phyloP scores from a whole-genome alignment of 2,888 invertebrate genomes.

The Pogonocherus hispidulus region DNA sequence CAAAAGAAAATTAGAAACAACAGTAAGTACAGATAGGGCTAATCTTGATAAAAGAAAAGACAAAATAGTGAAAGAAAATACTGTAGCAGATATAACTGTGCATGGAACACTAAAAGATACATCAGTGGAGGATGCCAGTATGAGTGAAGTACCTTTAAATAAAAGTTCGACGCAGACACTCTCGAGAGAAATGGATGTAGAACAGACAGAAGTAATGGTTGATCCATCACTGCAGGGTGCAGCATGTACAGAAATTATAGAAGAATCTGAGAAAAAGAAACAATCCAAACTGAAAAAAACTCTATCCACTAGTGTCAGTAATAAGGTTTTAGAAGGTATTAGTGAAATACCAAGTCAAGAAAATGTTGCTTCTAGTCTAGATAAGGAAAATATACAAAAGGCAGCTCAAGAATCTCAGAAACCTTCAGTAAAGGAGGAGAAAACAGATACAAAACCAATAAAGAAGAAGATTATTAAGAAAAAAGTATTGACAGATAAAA shows the following conservation, averaged over 20 bases:
- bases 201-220: slow-evolving; percentile 53
- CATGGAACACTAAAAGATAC: slow-evolving; percentile 58
- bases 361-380: slow-evolving; percentile 57
- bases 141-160: slow-evolving; percentile 60
- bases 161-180: slow-evolving; percentile 64
- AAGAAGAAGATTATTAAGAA: slow-evolving; percentile 64
- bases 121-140: slow-evolving; percentile 58
- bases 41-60: slow-evolving; percentile 72
- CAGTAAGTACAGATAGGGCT: slow-evolving; percentile 79
- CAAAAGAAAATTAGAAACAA: slow-evolving; percentile 82
- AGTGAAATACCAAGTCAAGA: slow-evolving; percentile 67
- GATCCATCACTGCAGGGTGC: slow-evolving; percentile 65
- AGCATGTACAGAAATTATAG: slow-evolving; percentile 68
- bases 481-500: slow-evolving; percentile 65
- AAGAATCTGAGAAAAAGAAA: slow-evolving; percentile 64
- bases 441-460: slow-evolving; percentile 55
- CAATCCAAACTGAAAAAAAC: slow-evolving; percentile 63
- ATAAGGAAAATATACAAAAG: slow-evolving; percentile 59
- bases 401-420: slow-evolving; percentile 45
- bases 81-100: slow-evolving; percentile 65
- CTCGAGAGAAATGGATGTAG: slow-evolving; percentile 62
- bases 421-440: slow-evolving; percentile 52
- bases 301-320: slow-evolving; percentile 54
- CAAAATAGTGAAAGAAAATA: slow-evolving; percentile 70
- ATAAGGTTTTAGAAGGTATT: slow-evolving; percentile 61